Base-by-base conservation (phyloP, 2,888 invertebrate species). In the Sipha maydis region DNA sequence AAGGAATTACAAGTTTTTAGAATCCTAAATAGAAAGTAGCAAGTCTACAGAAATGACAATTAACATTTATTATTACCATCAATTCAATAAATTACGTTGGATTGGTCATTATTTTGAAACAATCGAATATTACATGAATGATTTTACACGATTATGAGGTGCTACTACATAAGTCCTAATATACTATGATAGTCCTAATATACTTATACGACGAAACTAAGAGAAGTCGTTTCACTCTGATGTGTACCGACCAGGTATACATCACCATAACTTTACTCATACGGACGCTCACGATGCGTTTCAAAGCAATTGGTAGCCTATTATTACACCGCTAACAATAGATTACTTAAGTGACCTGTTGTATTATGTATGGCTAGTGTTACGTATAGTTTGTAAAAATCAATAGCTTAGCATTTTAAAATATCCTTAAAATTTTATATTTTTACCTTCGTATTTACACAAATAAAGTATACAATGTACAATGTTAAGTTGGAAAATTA, bases 291-390 rank as follows among this genome's bases (percentile, higher is more conserved):
- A 5, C 31, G 14, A 71, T 31, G 31, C 7, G 31, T 71, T 71
- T 31, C 71, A 71, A 28, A 31, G 71, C 1, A 17, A 71, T 71
- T 4, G 71, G 31, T 71, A 31, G 31, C 31, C n/a, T 56, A 11
- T 25, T 78, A 21, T 61, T 19, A 71, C 14, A 71, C 2, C 31
- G 71, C 34, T 61, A 34, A 8, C 56, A 61, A 61, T 79, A 61
- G 61, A 79, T 79, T 61, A n/a, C 79, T 79, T 61, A n/a, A 56
- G 34, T 79, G 79, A 79, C 79, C 79, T 61, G 56, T 79, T 79
- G 25, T 34, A 25, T 34, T 34, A 56, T 56, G 56, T 71, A 17
- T 17, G 31, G 1, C 34, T 38, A 48, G 17, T 79, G 34, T 34
- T 61, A 54, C 21, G 31, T 78, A 61, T 61, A 79, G 14, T 56